A percentile compares a stretch with the other conserved stretches of the same genome.
These are phyloP conservation scores for Pseudomyrmex sp. DNA, from an alignment of 1,140 invertebrate species.

Conservation along the genomic window DNA sequence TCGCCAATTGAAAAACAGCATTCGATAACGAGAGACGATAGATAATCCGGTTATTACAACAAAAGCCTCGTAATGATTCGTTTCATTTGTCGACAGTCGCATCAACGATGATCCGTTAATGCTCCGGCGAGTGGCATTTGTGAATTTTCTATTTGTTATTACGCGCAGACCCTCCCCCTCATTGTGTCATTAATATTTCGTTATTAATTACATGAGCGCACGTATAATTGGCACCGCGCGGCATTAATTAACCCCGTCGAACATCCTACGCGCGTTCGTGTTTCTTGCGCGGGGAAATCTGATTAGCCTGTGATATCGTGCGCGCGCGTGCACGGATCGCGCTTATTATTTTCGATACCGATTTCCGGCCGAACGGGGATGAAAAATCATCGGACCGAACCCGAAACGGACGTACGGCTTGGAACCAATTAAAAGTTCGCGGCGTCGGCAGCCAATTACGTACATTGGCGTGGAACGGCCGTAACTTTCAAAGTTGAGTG, in stretches of 20 bases:
- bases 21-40: conserved; percentile 47
- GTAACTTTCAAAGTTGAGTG: conserved; percentile 7
- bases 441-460: conserved; percentile 67
- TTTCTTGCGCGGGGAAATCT: conserved; percentile 36
- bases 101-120: conserved; percentile 65
- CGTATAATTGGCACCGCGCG: conserved; percentile 48
- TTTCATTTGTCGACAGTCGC: conserved; percentile 32
- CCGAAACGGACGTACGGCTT: conserved; percentile 36
- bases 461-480: conserved; percentile 35
- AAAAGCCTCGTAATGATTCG: conserved; percentile 60
- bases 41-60: conserved; percentile 59
- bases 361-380: conserved; percentile 54
- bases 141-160: conserved; percentile 58
- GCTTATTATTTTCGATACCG: conserved; percentile 65
- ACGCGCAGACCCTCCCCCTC: background rate
- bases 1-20: conserved; percentile 56
- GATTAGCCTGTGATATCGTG: conserved; percentile 30
- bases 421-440: conserved; percentile 73
- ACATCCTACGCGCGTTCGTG: conserved; percentile 9
- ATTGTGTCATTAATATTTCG: conserved; percentile 66
- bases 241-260: conserved; percentile 21
- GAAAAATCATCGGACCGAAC: conserved; percentile 66
- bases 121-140: conserved; percentile 54
- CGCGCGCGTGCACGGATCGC: background rate
- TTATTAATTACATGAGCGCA: conserved; percentile 59